A percentile compares a stretch with the other conserved stretches of the same genome.
Conservation (phyloP, 2,113 vertebrate genomes). For the Synodontis membranacea region DNA sequence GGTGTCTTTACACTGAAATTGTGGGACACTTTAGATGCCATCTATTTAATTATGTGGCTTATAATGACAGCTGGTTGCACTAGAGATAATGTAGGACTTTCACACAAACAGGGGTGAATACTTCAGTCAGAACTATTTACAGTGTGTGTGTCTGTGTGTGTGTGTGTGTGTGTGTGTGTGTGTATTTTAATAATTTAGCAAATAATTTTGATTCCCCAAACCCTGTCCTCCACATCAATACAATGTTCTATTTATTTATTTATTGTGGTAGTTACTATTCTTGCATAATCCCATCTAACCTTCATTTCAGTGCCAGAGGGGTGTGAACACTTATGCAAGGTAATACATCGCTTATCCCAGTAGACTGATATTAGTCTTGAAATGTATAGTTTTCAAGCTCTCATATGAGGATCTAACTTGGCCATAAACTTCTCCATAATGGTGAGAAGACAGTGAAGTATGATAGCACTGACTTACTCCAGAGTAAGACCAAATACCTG, state of each 20-base stretch:
- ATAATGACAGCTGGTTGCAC: no score
- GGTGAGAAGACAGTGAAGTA: neutral
- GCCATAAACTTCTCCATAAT: neutral
- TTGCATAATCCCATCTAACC: neutral
- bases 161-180: no score
- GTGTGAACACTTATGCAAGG: neutral
- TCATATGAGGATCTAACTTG: neutral
- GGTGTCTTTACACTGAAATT: no score
- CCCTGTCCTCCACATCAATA: neutral
- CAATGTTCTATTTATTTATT: neutral
- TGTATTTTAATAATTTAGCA: neutral
- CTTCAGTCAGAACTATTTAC: no score
- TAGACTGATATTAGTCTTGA: neutral
- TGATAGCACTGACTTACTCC: neutral
- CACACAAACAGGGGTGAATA: no score
- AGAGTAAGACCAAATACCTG: neutral
- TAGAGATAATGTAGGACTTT: neutral
- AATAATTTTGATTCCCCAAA: neutral
- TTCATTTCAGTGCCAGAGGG: neutral
- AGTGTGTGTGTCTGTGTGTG: no score
- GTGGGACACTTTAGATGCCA: no score
- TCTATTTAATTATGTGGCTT: no score
- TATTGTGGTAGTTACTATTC: no score
- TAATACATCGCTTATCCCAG: neutral
- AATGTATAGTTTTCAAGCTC: neutral